Conservation (phyloP, 2,113 vertebrate species). For the Protobothrops flavoviridis region DNA sequence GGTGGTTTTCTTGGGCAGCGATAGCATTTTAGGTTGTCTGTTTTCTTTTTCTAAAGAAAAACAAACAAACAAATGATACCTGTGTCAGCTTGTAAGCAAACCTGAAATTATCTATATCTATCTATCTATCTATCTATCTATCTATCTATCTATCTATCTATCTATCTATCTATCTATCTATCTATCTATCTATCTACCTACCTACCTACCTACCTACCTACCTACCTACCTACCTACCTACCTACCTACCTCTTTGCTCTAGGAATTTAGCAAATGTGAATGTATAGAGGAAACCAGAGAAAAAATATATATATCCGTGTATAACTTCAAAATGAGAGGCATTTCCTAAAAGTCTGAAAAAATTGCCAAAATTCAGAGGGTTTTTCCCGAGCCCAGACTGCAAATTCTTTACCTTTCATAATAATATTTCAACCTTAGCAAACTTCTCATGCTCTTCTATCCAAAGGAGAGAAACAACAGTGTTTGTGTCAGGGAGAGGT, state of each 20-base stretch:
- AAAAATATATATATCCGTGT: not conserved
- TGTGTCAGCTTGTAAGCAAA: not conserved
- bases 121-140: too few relatives aligned
- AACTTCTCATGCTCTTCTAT: constrained; percentile 56
- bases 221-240: too few relatives aligned
- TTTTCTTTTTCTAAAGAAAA: not conserved
- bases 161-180: too few relatives aligned
- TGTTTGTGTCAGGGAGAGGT: not conserved
- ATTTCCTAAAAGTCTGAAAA: not conserved
- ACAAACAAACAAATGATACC: not conserved
- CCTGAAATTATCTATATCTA: not conserved
- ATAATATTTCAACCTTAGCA: not conserved
- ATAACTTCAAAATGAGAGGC: not conserved
- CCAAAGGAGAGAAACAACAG: not conserved
- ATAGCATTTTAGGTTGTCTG: not conserved
- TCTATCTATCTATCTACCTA: too few relatives aligned
- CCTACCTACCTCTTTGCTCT: not conserved
- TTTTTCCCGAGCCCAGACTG: not conserved
- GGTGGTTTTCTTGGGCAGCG: not conserved
- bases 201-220: too few relatives aligned
- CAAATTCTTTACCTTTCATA: constrained; percentile 57
- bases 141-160: too few relatives aligned
- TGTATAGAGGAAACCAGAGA: not conserved
- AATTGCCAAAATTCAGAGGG: not conserved
- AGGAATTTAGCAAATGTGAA: not conserved